Evolutionary conservation across 2,113 vertebrate genomes (phyloP).

Genomic region (Balaeniceps rex): DNA sequence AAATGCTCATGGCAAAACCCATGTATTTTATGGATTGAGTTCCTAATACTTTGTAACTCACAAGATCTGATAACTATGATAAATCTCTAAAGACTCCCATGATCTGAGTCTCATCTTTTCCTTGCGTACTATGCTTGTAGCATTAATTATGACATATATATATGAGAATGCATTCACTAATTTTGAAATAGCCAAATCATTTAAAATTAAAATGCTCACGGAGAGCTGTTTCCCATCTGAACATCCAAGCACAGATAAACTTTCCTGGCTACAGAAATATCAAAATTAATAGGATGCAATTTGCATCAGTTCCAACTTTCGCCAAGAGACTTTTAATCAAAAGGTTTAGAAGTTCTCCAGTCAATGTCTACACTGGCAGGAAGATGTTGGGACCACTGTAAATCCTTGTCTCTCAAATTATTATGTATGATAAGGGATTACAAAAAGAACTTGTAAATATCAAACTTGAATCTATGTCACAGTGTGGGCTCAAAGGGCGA

Average conservation of each 20-base stretch:
- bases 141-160: not conserved
- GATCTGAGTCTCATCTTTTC: not conserved
- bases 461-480: not conserved
- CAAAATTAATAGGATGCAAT: not conserved
- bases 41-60: slow-evolving; percentile 10
- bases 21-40: slow-evolving; percentile 18
- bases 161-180: not conserved
- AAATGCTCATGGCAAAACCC: not conserved
- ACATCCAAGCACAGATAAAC: not conserved
- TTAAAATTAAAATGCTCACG: not conserved
- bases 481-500: not conserved
- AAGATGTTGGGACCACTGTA: not conserved
- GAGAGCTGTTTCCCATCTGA: not conserved
- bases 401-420: not conserved
- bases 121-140: not conserved
- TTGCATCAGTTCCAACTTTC: not conserved
- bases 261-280: not conserved
- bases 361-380: not conserved
- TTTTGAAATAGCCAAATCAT: not conserved
- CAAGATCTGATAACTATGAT: not conserved
- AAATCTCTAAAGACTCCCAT: not conserved
- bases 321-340: not conserved
- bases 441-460: not conserved
- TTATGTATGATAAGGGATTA: not conserved
- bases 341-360: not conserved